Evolutionary conservation across 2,113 vertebrate species (phyloP).

Genomic region (Myxocyprinus asiaticus): DNA sequence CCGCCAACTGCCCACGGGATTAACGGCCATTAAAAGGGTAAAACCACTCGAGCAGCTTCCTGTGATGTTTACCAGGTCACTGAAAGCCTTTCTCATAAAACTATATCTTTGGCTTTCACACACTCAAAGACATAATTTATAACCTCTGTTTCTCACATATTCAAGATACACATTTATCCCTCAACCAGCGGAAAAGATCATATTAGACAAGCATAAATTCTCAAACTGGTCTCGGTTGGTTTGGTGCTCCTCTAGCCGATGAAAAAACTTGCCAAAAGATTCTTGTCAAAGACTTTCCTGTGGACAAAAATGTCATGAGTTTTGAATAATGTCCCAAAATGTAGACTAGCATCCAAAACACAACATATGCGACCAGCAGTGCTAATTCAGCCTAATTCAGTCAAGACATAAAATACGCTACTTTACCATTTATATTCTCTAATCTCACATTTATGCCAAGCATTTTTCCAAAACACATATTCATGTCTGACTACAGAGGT

Average conservation of each 20-base stretch:
- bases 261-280: no score
- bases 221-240: no score
- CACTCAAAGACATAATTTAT: neutral
- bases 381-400: neutral
- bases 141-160: no score
- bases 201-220: no score
- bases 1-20: slow-evolving; percentile 39
- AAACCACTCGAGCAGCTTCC: slow-evolving; percentile 22
- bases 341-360: no score
- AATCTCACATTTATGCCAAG: neutral
- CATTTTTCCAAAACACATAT: neutral
- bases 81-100: neutral
- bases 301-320: no score
- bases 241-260: no score
- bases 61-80: slow-evolving; percentile 8
- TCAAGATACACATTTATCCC: neutral
- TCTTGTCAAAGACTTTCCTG: no score
- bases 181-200: neutral
- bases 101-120: neutral
- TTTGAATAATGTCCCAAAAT: no score
- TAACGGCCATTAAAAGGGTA: slow-evolving; percentile 41
- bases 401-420: neutral
- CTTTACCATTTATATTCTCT: no score
- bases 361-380: no score
- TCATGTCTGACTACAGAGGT: neutral